These are phyloP conservation scores for Pomatorhinus ruficollis DNA, from an alignment of 2,113 vertebrate genomes.

Conservation along the genomic window DNA sequence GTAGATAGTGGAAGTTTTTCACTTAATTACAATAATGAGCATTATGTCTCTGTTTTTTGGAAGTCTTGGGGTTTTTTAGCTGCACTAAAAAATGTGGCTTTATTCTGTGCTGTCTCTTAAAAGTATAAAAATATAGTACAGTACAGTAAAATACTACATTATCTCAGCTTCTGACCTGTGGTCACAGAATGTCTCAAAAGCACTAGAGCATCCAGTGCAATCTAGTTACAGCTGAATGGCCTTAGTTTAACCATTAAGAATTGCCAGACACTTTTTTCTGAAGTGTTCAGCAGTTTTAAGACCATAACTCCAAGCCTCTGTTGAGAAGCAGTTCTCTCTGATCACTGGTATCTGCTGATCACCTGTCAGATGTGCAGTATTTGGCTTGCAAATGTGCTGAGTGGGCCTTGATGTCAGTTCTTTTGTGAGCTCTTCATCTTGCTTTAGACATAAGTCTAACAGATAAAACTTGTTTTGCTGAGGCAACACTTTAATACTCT, in stretches of 20 bases:
- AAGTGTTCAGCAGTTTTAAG: not conserved
- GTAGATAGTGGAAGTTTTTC: not conserved
- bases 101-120: not conserved
- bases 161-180: not conserved
- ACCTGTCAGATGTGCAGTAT: slow-evolving; percentile 25
- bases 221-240: not conserved
- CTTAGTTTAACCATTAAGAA: not conserved
- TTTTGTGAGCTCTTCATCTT: slow-evolving; percentile 17
- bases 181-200: not conserved
- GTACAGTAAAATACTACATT: not conserved
- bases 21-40: not conserved
- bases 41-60: not conserved
- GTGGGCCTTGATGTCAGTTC: not conserved
- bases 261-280: slow-evolving; percentile 3
- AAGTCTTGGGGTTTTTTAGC: not conserved
- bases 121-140: not conserved
- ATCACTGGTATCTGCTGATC: not conserved
- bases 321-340: slow-evolving; percentile 59
- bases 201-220: not conserved
- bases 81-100: not conserved
- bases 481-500: not conserved
- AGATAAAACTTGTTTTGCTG: not conserved
- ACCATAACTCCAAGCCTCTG: slow-evolving; percentile 66
- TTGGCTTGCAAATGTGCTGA: slow-evolving; percentile 46
- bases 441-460: not conserved